Evolutionary conservation across 2,113 vertebrate species (phyloP).

Genomic region (Pagrus major): DNA sequence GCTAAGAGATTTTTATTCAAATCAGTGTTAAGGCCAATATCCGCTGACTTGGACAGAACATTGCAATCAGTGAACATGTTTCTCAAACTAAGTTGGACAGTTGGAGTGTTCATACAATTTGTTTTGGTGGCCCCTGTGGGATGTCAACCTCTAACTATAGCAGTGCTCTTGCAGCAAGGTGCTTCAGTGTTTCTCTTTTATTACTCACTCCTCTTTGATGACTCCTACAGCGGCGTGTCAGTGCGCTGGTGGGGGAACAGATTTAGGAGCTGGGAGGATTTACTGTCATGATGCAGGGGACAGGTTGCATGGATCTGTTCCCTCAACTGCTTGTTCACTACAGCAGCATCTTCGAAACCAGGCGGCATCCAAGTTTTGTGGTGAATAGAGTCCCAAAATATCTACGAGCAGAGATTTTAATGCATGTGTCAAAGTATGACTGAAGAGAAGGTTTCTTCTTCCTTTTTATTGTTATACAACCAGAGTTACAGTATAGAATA

Average conservation of each 20-base stretch:
- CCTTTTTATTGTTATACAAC: background rate
- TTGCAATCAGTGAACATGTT: background rate
- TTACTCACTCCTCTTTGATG: conserved; percentile 40
- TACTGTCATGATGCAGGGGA: conserved; percentile 42
- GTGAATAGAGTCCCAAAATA: conserved; percentile 12
- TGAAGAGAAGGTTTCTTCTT: background rate
- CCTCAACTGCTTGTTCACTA: conserved; percentile 27
- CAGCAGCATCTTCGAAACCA: conserved; percentile 22
- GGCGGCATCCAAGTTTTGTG: background rate
- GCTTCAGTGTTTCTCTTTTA: conserved; percentile 35
- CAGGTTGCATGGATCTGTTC: conserved; percentile 37
- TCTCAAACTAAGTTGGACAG: conserved; percentile 5
- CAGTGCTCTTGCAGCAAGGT: conserved; percentile 26
- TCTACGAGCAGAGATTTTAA: background rate
- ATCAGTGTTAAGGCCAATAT: background rate
- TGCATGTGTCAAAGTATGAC: background rate
- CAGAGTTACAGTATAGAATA: background rate
- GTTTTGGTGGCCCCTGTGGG: conserved; percentile 4
- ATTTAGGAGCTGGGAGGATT: conserved; percentile 39
- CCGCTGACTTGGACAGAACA: background rate
- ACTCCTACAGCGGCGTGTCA: conserved; percentile 34
- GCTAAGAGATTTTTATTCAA: background rate
- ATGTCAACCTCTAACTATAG: conserved; percentile 16
- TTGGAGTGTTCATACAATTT: background rate
- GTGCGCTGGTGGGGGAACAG: background rate